Evolutionary conservation across 2,888 invertebrate genomes (phyloP).

Genomic region (Argyra leucocephala): DNA sequence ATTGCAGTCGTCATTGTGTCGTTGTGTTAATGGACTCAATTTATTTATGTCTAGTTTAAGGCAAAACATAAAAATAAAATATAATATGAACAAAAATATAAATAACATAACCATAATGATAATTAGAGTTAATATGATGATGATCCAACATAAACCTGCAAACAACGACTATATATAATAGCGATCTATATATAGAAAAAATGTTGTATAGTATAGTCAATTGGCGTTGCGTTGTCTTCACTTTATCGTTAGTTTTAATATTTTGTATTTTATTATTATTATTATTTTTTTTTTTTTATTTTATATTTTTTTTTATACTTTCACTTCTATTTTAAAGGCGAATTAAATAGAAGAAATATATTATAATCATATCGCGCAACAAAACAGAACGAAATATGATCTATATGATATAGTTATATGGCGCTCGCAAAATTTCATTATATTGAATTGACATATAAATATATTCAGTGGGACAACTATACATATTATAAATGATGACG

Average conservation of each 20-base stretch:
- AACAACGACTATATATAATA: background rate
- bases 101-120: too few relatives aligned
- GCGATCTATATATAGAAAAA: too few relatives aligned
- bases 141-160: background rate
- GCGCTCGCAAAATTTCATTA: background rate
- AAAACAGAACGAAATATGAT: background rate
- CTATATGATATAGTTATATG: too few relatives aligned
- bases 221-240: too few relatives aligned
- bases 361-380: background rate
- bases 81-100: too few relatives aligned
- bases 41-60: slow-evolving; percentile 4
- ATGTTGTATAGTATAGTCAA: background rate
- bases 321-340: background rate
- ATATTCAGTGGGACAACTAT: too few relatives aligned
- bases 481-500: too few relatives aligned
- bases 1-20: background rate
- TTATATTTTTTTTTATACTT: background rate
- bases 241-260: background rate
- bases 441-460: too few relatives aligned
- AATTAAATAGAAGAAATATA: background rate
- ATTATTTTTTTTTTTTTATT: background rate
- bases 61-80: background rate
- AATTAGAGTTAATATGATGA: background rate
- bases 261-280: background rate
- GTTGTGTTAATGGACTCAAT: background rate